Evolutionary conservation across 1,140 invertebrate species (phyloP), one percentile per base, ranked within the genome.

Genomic region (Schlechtendalia chinensis): DNA sequence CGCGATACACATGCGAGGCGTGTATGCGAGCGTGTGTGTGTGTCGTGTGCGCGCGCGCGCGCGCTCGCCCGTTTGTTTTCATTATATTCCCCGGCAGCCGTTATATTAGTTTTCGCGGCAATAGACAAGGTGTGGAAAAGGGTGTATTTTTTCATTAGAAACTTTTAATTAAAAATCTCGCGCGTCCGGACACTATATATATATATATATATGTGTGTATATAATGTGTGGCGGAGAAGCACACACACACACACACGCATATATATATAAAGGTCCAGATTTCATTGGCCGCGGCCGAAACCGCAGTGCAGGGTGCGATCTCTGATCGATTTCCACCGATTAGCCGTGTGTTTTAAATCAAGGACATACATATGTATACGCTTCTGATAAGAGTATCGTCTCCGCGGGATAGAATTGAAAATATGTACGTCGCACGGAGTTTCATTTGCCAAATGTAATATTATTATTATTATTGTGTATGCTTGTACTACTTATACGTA

Each of bases 141-240:
- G 75, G 75, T 79, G 58, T 79, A 47, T 79, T 77, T 77, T 79
- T 79, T 79, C 75, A 79, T 79, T 79, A 79, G 75, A 79, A 79
- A 79, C 75, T 79, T 79, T 79, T 79, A 79, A 79, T 79, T 79
- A 79, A 79, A 79, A 79, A 79, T 79, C 75, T 79, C 75, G 75
- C 56, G 32, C 58, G 53, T 58, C 53, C 54, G 53, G 56, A 53
- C 67, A 53, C 67, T 24, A 22, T 27, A 22, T 16, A 67, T 27
- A 53, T 27, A 69, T 17, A 50, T 47, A 50, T 27, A 71, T 53
- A 50, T 27, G 27, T 27, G 17, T 24, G 14, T 59, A 29, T 29
- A 27, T 16, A 27, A 39, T 39, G 32, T 59, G 10, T 27, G 47
- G 11, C 47, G 8, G 47, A 12, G 47, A 11, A 50, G 14, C 24